phyloP scores from a whole-genome alignment of 1,140 invertebrate genomes.

The Metaphire vulgaris region DNA sequence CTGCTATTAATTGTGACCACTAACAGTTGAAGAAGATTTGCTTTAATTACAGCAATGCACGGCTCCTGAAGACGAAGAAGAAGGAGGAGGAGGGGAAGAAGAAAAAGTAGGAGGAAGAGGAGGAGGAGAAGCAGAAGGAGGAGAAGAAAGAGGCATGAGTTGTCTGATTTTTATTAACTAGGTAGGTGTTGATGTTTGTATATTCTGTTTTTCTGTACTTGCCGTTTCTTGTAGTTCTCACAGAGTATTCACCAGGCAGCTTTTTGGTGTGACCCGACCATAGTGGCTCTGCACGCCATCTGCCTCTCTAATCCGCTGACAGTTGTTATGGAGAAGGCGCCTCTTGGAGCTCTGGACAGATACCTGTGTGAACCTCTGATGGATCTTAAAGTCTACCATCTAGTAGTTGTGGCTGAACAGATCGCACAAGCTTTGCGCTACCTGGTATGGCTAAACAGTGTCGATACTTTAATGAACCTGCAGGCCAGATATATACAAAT shows the following conservation, averaged over 20 bases:
- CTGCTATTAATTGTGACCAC: too few relatives aligned
- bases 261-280: constrained; percentile 11
- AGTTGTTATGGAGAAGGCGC: constrained; percentile 15
- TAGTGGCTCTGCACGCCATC: constrained; percentile 15
- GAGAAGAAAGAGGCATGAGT: too few relatives aligned
- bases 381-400: constrained; percentile 4
- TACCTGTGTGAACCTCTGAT: constrained; percentile 7
- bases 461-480: neutral
- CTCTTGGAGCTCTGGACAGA: constrained; percentile 7
- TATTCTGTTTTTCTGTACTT: too few relatives aligned
- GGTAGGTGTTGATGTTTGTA: too few relatives aligned
- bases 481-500: neutral
- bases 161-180: too few relatives aligned
- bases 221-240: neutral
- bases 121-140: too few relatives aligned
- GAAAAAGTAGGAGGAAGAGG: too few relatives aligned
- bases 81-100: too few relatives aligned
- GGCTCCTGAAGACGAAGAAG: too few relatives aligned
- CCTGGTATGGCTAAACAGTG: neutral
- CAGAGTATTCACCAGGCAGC: neutral
- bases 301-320: constrained; percentile 16
- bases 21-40: too few relatives aligned
- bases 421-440: constrained; percentile 15
- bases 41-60: too few relatives aligned
- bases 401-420: constrained; percentile 14